phyloP scores from a whole-genome alignment of 1,140 invertebrate species.

The Lucilia sericata region DNA sequence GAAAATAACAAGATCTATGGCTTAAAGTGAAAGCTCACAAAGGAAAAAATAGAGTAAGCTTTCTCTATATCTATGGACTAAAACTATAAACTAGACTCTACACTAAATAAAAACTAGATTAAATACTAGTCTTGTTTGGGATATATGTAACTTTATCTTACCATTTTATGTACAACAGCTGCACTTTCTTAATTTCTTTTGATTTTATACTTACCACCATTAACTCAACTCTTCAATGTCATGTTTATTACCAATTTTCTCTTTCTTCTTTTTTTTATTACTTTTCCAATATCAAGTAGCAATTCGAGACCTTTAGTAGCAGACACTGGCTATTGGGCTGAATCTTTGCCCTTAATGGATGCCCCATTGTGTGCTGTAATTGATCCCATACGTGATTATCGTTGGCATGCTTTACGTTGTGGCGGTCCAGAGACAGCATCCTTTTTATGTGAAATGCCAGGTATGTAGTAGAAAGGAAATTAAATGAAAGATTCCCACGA shows the following conservation, averaged over 20 bases:
- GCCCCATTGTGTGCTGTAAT: constrained; percentile 76
- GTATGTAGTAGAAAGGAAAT: constrained; percentile 66
- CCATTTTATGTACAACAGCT: too few relatives aligned
- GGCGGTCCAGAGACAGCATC: constrained; percentile 79
- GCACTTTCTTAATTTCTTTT: too few relatives aligned
- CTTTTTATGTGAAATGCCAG: constrained; percentile 80
- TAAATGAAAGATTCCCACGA: constrained; percentile 8
- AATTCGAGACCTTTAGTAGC: constrained; percentile 71
- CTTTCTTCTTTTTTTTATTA: constrained; percentile 15
- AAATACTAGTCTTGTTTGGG: too few relatives aligned
- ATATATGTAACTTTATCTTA: too few relatives aligned
- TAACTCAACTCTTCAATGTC: neutral
- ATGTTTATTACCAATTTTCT: neutral
- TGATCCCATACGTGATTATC: constrained; percentile 77
- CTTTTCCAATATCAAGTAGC: constrained; percentile 49
- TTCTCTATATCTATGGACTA: too few relatives aligned
- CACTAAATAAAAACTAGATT: too few relatives aligned
- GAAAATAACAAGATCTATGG: too few relatives aligned
- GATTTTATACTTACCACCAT: too few relatives aligned
- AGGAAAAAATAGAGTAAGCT: too few relatives aligned
- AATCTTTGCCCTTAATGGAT: constrained; percentile 68
- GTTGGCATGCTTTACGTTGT: constrained; percentile 78
- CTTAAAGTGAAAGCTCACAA: too few relatives aligned
- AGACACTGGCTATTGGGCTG: constrained; percentile 76
- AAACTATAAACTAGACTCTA: too few relatives aligned